Evolutionary conservation across 1,140 invertebrate genomes (phyloP).

Genomic region (Steinernema khuongi): DNA sequence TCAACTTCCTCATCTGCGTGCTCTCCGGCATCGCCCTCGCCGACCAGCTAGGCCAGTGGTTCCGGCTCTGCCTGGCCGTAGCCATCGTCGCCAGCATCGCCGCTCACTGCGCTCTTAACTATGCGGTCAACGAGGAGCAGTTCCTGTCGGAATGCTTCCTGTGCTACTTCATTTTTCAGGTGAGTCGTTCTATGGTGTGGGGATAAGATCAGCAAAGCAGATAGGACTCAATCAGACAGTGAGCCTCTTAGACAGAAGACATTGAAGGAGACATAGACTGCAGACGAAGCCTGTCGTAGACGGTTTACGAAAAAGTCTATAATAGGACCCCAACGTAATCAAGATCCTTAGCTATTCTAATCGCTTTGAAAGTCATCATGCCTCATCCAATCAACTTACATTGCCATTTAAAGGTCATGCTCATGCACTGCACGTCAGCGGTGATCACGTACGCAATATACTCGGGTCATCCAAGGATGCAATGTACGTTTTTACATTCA

Average conservation of each 20-base stretch:
- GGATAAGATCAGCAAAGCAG: background rate
- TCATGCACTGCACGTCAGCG: too few species aligned
- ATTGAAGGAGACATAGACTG: too few species aligned
- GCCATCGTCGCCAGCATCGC: background rate
- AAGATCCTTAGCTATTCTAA: too few species aligned
- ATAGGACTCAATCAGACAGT: background rate
- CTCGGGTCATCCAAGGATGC: background rate
- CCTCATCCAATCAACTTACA: too few species aligned
- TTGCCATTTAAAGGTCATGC: too few species aligned
- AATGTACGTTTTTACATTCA: background rate
- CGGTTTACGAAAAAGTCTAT: too few species aligned
- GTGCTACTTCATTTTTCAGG: background rate
- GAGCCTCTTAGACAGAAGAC: too few species aligned
- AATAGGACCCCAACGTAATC: too few species aligned
- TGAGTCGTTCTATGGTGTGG: background rate
- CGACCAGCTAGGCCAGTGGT: background rate
- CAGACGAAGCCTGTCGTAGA: too few species aligned
- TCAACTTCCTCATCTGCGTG: slow-evolving; percentile 5
- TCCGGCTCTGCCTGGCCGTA: background rate
- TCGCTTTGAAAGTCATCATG: too few species aligned
- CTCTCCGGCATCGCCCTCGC: background rate
- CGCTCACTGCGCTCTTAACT: background rate
- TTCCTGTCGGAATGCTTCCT: background rate
- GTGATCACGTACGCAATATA: slow-evolving; percentile 24
- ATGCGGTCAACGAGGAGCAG: background rate